A percentile compares a stretch with the other conserved stretches of the same genome.
phyloP scores from a whole-genome alignment of 2,797 vertebrate species.

The Phalanger gymnotis region DNA sequence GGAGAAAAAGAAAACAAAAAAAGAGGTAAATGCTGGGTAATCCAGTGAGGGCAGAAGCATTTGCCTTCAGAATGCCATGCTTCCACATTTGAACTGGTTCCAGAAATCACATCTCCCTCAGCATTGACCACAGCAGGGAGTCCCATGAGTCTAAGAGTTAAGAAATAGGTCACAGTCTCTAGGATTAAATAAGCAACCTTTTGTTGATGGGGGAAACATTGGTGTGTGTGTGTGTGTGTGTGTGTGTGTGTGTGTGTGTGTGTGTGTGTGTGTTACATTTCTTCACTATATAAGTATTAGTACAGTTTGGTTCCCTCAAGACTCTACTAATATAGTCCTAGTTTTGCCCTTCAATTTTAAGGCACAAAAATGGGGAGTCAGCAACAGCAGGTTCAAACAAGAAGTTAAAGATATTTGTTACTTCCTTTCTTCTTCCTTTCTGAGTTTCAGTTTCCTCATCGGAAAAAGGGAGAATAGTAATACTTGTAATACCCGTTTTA shows the following conservation, averaged over 20 bases:
- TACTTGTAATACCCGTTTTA: background rate
- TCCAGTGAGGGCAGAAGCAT: background rate
- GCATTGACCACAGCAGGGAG: background rate
- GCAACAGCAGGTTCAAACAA: background rate
- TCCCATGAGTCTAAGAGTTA: background rate
- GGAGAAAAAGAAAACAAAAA: background rate
- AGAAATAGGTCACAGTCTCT: background rate
- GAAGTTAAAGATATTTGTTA: background rate
- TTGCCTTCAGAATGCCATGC: background rate
- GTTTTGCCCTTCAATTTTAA: background rate
- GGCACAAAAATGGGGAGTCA: background rate
- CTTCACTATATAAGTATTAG: background rate
- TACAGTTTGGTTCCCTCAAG: background rate
- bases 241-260: too few species aligned
- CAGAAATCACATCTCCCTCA: background rate
- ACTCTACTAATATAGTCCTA: background rate
- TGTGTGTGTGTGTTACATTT: background rate
- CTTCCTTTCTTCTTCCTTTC: background rate
- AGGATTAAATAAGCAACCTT: background rate
- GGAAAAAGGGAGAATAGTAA: background rate
- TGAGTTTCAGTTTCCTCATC: background rate
- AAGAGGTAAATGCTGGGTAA: background rate
- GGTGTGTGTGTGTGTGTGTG: too few species aligned
- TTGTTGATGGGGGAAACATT: background rate
- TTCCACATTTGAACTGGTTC: background rate